phyloP scores from a whole-genome alignment of 2,888 invertebrate genomes.

The Synergus gifuensis region DNA sequence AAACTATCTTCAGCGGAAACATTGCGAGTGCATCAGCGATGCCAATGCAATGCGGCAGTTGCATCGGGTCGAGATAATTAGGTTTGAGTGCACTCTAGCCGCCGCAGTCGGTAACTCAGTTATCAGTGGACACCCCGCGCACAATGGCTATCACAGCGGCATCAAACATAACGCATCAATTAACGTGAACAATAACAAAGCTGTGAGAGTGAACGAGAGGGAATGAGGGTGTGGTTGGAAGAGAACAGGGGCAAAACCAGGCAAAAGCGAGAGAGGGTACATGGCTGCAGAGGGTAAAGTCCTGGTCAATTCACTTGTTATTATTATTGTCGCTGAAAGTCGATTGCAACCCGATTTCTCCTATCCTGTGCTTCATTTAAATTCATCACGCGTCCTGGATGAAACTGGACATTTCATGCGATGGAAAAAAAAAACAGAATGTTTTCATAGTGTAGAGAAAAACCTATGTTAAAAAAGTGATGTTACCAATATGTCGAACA shows the following conservation, averaged over 20 bases:
- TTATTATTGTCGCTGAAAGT: constrained; percentile 14
- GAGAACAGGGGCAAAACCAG: background rate
- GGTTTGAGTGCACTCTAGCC: constrained; percentile 78
- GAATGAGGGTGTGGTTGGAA: constrained; percentile 19
- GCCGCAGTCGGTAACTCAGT: constrained; percentile 78
- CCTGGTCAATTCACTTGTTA: constrained; percentile 10
- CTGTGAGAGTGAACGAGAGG: constrained; percentile 57
- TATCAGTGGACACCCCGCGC: constrained; percentile 77
- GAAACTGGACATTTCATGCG: too few species aligned
- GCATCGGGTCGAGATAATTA: constrained; percentile 77
- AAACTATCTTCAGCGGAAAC: constrained; percentile 49
- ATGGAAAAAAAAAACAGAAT: too few species aligned
- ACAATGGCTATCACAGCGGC: constrained; percentile 78
- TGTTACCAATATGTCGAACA: too few species aligned
- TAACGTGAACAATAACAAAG: constrained; percentile 78
- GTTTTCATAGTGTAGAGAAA: too few species aligned
- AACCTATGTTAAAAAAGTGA: too few species aligned
- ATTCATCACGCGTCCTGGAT: background rate
- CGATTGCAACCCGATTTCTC: background rate
- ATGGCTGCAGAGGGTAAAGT: constrained; percentile 34
- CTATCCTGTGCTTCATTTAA: background rate
- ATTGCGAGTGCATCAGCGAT: constrained; percentile 52
- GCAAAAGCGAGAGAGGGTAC: constrained; percentile 10
- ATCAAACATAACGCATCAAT: constrained; percentile 79
- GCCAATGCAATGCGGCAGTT: constrained; percentile 75